Base-by-base conservation (phyloP, 2,888 invertebrate species). In the Furcula furcula region DNA sequence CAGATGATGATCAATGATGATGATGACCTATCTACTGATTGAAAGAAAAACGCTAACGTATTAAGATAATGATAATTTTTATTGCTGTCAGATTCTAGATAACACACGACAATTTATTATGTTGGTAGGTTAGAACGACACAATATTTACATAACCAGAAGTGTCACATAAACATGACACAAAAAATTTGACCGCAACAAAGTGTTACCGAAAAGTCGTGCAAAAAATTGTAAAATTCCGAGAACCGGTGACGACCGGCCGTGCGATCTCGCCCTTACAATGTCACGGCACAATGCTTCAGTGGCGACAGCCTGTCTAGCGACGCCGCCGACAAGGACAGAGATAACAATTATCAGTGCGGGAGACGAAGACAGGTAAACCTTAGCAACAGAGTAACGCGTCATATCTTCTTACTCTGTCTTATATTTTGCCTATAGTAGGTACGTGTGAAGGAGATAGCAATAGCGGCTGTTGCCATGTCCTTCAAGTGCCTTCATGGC, bases 291-390 rank as follows among this genome's bases (percentile, higher is more conserved):
- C 34, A 29, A 35, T 34, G 40, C 36, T 34, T 29, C 35, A 20
- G 12, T 36, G 42, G 42, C 42, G 42, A 42, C 42, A 35, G 32
- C 28, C 35, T 35, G 42, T 42, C 42, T 42, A 23, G 30, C 35
- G 27, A 23, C 27, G 16, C 38, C 27, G 6, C 5, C 19, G 42
- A 42, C 27, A 30, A 13, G 16, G 42, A 38, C 28, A n/a, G 15
- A 19, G 7, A 16, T 28, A 42, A 20, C 4, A 0, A 5, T 9
- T 7, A 6, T 6, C 13, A n/a, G 6, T n/a, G n/a, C 7, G 26
- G 9, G 5, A 29, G 28, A 42, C 12, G 32, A 32, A 25, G 33
- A 42, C 25, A 27, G 33, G 22, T 28, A 38, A 30, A 31, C 13
- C 28, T 7, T 42, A 33, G 42, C 42, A 42, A 42, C 42, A 42